Percentiles rank a stretch among this genome's conserved stretches.
phyloP scores from a whole-genome alignment of 2,113 vertebrate species.

The Gnathonemus echidnorhynchus region DNA sequence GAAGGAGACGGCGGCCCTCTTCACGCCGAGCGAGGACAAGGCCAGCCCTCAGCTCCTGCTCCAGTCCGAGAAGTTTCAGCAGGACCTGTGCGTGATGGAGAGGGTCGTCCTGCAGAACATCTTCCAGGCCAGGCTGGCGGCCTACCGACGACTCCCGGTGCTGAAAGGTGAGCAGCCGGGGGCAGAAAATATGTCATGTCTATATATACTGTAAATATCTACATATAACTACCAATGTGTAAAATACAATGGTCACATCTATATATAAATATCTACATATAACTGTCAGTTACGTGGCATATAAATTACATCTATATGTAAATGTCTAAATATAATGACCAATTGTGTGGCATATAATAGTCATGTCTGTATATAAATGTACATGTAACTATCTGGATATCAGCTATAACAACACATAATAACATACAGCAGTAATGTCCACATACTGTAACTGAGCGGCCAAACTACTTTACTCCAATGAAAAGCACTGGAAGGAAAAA shows the following conservation, averaged over 20 bases:
- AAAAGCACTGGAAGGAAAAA: not conserved
- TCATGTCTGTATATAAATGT: not conserved
- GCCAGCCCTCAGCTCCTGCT: conserved; percentile 50
- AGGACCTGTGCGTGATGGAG: conserved; percentile 74
- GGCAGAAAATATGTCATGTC: not conserved
- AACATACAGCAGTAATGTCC: not conserved
- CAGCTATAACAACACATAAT: not conserved
- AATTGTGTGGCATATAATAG: not conserved
- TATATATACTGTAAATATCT: not conserved
- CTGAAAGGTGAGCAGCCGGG: conserved; percentile 57
- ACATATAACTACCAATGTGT: not conserved
- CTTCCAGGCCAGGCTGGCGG: conserved; percentile 73
- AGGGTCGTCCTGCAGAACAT: conserved; percentile 70
- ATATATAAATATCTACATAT: not conserved
- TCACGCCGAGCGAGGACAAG: conserved; percentile 44
- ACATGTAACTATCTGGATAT: not conserved
- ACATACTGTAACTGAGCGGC: not conserved
- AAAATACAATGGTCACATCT: not conserved
- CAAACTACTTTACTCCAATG: not conserved
- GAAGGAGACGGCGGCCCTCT: conserved; percentile 46
- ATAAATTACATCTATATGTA: not conserved
- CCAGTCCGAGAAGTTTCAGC: conserved; percentile 64
- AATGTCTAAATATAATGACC: not conserved
- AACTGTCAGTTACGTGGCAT: not conserved
- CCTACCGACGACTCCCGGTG: conserved; percentile 71